Evolutionary conservation across 1,140 invertebrate species (phyloP), one percentile per base, ranked within the genome.

Genomic region (Eufriesea mexicana): DNA sequence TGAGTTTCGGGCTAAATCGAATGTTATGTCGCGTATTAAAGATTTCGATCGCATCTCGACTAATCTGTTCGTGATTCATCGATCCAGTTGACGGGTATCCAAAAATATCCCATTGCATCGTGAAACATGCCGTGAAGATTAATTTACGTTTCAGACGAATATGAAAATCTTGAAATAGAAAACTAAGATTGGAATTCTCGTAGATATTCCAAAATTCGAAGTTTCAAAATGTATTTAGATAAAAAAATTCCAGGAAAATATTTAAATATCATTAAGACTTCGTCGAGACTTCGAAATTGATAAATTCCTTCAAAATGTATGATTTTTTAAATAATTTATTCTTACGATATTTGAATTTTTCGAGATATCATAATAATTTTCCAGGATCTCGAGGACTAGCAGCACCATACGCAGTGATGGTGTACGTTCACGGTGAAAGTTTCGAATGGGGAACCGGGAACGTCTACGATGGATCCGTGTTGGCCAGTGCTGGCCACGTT

Each of bases 401-500:
- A 91, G 96, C 96, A 84, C 96, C 96, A 16, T 97, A 97, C 94
- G 96, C 97, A 90, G 96, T 97, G 71, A 95, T 98, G 94, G 96
- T 98, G 84, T 97, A 97, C 95, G 95, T 97, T 66, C 97, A 98
- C 93, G 98, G 97, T 61, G 97, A 97, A 90, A 97, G 97, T 84
- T 98, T 97, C 95, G 97, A 97, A 92, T 97, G 97, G 96, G 97
- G 97, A 88, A 96, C 97, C 12, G 97, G 97, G 77, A 98, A 97
- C 94, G 95, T 97, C 67, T 97, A 98, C 92, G 98, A 98, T 92
- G 97, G 97, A 78, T 97, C 97, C 85, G 97, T 98, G n/a, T 95
- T 98, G 47, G 97, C 98, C 47, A 97, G 97, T 87, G 97, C 97
- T 90, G 97, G 97, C 76, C 96, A 98, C 92, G 96, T 98, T 84